Conservation (phyloP, 2,113 vertebrate species). For the Hepsetus odoe region DNA sequence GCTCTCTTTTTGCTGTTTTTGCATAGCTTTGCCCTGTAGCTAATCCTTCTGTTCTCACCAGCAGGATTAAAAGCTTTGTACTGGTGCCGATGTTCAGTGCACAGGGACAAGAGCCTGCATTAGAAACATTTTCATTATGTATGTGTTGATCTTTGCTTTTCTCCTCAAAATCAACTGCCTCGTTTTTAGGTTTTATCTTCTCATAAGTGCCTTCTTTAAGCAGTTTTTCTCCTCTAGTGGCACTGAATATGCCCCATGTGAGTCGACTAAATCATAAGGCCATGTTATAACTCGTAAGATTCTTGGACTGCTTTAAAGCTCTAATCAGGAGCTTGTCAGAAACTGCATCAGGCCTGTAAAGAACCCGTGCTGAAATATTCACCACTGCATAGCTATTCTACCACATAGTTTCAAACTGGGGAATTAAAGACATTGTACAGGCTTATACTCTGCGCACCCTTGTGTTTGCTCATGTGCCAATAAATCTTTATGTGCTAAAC, state of each 20-base stretch:
- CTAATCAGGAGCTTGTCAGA: constrained; percentile 28
- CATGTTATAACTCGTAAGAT: constrained; percentile 37
- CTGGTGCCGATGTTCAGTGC: constrained; percentile 66
- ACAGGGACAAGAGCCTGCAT: constrained; percentile 68
- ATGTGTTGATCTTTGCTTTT: constrained; percentile 54
- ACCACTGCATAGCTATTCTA: neutral
- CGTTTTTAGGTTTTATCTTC: constrained; percentile 46
- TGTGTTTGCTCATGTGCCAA: neutral
- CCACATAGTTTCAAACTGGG: neutral
- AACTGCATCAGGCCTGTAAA: constrained; percentile 25
- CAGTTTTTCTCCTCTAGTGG: constrained; percentile 19
- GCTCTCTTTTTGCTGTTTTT: constrained; percentile 66
- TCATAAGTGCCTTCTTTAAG: constrained; percentile 39
- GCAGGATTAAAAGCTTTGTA: constrained; percentile 80
- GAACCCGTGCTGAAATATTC: constrained; percentile 2
- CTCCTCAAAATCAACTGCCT: constrained; percentile 35
- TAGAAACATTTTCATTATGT: constrained; percentile 58
- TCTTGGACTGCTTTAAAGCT: constrained; percentile 17
- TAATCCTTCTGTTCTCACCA: constrained; percentile 72
- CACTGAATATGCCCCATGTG: constrained; percentile 61
- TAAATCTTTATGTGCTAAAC: constrained; percentile 2
- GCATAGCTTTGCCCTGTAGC: constrained; percentile 65
- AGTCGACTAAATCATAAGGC: constrained; percentile 37
- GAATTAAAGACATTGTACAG: neutral
- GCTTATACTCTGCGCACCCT: neutral